A percentile compares a stretch with the other conserved stretches of the same genome.
These are phyloP conservation scores for Patella caerulea DNA, from an alignment of 2,888 invertebrate species.

Conservation along the genomic window DNA sequence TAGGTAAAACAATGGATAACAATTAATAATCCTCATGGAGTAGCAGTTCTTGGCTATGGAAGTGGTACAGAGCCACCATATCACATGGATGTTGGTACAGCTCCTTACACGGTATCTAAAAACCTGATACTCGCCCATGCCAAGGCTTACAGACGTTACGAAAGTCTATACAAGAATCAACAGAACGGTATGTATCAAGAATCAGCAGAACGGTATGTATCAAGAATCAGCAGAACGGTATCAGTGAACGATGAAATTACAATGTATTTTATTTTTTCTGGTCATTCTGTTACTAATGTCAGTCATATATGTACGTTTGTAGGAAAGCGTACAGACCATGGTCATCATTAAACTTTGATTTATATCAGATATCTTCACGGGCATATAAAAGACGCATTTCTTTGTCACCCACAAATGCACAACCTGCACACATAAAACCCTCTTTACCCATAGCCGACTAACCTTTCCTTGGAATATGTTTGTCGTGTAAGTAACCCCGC, in stretches of 20 bases:
- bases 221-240: constrained; percentile 26
- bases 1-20: constrained; percentile 80
- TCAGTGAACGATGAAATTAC: neutral
- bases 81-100: constrained; percentile 43
- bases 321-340: too few relatives aligned
- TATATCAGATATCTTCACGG: too few relatives aligned
- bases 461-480: too few relatives aligned
- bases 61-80: constrained; percentile 54
- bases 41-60: constrained; percentile 56
- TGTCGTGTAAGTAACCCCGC: too few relatives aligned
- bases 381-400: too few relatives aligned
- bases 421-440: too few relatives aligned
- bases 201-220: constrained; percentile 28
- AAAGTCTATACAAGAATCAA: constrained; percentile 40
- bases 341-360: too few relatives aligned
- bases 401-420: too few relatives aligned
- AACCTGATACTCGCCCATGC: constrained; percentile 80
- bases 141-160: constrained; percentile 75
- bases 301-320: too few relatives aligned
- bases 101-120: constrained; percentile 78
- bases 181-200: constrained; percentile 28
- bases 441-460: too few relatives aligned
- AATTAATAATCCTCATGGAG: constrained; percentile 80
- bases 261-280: too few relatives aligned
- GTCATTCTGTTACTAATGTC: too few relatives aligned